Conservation (phyloP, 1,140 invertebrate genomes). For the Chionoecetes opilio region DNA sequence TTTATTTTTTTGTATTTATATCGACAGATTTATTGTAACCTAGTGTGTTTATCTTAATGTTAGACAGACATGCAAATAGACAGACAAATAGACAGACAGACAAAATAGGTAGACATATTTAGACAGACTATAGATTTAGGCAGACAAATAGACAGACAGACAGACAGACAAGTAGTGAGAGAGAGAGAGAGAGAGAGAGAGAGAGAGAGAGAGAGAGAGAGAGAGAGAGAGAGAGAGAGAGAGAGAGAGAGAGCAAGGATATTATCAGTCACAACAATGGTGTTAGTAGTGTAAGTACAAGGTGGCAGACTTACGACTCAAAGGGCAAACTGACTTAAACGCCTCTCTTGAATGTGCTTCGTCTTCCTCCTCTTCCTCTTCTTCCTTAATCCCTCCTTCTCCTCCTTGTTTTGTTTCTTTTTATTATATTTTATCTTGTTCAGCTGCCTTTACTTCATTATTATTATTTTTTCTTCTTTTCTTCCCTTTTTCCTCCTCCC, state of each 20-base stretch:
- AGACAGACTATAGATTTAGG: neutral
- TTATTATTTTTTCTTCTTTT: neutral
- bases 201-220: conserved; percentile 27
- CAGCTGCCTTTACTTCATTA: too few species aligned
- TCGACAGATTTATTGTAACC: too few species aligned
- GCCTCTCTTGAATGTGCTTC: neutral
- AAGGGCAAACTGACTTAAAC: neutral
- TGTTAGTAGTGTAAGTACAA: neutral
- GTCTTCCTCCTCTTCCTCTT: conserved; percentile 6
- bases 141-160: neutral
- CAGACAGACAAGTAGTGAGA: neutral
- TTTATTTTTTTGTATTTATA: too few species aligned
- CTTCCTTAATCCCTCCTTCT: neutral
- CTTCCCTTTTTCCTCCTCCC: too few species aligned
- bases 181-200: neutral
- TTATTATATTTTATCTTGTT: neutral
- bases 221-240: neutral
- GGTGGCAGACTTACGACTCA: neutral
- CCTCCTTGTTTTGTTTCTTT: neutral
- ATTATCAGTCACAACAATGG: conserved; percentile 9
- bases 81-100: neutral
- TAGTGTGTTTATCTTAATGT: too few species aligned
- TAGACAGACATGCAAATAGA: neutral
- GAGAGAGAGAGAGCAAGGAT: neutral
- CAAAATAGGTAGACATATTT: neutral